Conservation (phyloP, 2,888 invertebrate genomes). For the Mactromeris polynyma region DNA sequence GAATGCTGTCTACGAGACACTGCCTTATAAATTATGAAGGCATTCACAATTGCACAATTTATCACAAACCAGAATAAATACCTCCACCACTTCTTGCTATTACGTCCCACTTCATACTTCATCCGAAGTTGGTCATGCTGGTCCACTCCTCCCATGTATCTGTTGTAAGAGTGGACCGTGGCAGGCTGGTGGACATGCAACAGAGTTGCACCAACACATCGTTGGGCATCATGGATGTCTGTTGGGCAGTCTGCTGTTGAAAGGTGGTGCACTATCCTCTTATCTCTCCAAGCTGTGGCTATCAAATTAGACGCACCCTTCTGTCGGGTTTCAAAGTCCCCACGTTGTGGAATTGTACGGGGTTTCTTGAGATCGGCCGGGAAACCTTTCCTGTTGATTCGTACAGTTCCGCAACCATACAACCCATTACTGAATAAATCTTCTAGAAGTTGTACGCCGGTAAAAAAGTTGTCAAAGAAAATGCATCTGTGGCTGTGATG, state of each 20-base stretch:
- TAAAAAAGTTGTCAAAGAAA: constrained; percentile 27
- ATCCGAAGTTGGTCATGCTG: constrained; percentile 61
- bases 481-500: not conserved
- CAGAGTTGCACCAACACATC: constrained; percentile 1
- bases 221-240: no score
- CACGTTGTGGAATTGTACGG: no score
- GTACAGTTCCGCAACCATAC: constrained; percentile 24
- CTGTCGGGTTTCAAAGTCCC: no score
- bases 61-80: constrained; percentile 60
- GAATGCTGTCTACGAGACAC: no score
- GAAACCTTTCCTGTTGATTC: not conserved
- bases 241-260: no score
- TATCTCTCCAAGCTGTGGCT: no score
- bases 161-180: no score
- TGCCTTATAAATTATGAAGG: constrained; percentile 54
- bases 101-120: constrained; percentile 56
- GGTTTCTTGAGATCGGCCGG: no score
- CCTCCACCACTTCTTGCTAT: constrained; percentile 58
- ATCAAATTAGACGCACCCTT: no score
- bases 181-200: no score
- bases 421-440: not conserved
- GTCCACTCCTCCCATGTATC: no score
- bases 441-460: not conserved
- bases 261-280: no score
- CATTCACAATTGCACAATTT: constrained; percentile 59